phyloP scores from a whole-genome alignment of 2,113 vertebrate genomes.

The Apistogramma diplotaenia region DNA sequence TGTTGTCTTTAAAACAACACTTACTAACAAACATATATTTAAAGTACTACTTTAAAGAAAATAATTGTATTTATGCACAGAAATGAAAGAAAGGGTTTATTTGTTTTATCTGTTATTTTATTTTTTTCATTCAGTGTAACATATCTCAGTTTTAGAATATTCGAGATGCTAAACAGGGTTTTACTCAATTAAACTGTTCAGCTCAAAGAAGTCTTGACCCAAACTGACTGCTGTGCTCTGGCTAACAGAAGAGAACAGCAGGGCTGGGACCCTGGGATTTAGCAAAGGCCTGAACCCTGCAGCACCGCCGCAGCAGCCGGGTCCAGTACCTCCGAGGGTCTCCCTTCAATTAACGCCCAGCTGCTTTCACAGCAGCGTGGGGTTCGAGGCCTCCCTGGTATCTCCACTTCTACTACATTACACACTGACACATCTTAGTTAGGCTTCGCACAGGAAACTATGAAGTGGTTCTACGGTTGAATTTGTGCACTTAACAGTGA shows the following conservation, averaged over 20 bases:
- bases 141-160: background rate
- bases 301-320: constrained; percentile 39
- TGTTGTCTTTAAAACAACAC: too few species aligned
- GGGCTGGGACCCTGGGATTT: constrained; percentile 68
- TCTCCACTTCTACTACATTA: background rate
- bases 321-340: constrained; percentile 51
- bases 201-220: constrained; percentile 42
- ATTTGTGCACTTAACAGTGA: background rate
- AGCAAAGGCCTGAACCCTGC: constrained; percentile 47
- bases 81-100: too few species aligned
- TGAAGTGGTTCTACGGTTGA: background rate
- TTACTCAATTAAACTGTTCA: constrained; percentile 27
- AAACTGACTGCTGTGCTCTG: constrained; percentile 39
- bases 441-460: background rate
- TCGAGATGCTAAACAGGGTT: background rate
- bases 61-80: too few species aligned
- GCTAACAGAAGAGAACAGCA: constrained; percentile 69
- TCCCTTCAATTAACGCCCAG: constrained; percentile 67
- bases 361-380: constrained; percentile 57
- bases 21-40: too few species aligned
- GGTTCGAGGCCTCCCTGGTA: constrained; percentile 40
- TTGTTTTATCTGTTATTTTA: too few species aligned
- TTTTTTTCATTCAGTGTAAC: background rate
- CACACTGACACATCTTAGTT: background rate
- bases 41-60: too few species aligned